Percentiles rank a stretch among this genome's conserved stretches.
Conservation (phyloP, 2,113 vertebrate genomes). For the Grammomys surdaster region DNA sequence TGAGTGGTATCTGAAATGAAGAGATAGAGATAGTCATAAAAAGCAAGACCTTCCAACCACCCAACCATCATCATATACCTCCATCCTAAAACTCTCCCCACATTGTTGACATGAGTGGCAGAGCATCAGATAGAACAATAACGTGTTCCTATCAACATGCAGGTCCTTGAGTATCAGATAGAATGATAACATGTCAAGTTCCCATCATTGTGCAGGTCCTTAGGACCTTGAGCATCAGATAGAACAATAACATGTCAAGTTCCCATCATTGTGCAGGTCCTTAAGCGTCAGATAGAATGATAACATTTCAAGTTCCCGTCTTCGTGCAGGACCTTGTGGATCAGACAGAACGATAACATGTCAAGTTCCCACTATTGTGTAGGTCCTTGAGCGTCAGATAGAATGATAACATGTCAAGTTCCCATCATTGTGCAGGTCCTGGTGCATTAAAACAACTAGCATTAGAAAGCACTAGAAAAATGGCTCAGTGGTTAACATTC, state of each 20-base stretch:
- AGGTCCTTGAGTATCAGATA: background rate
- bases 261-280: background rate
- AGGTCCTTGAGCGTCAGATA: too few relatives aligned
- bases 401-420: accelerated
- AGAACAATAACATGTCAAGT: too few relatives aligned
- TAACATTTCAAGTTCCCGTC: background rate
- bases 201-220: too few relatives aligned
- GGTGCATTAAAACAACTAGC: background rate
- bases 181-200: background rate
- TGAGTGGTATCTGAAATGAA: slow-evolving; percentile 91
- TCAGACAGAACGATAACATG: too few relatives aligned
- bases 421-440: accelerated
- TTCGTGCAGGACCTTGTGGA: background rate
- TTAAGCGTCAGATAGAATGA: accelerated
- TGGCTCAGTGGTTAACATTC: background rate
- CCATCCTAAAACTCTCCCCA: background rate
- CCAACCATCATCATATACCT: background rate
- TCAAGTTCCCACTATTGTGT: background rate
- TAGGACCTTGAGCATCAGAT: too few relatives aligned
- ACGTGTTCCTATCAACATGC: background rate
- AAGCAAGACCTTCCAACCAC: background rate
- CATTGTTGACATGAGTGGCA: accelerated
- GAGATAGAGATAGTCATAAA: slow-evolving; percentile 48
- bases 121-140: background rate
- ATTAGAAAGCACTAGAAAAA: background rate